Conservation (phyloP, 2,888 invertebrate species). For the Patella depressa region DNA sequence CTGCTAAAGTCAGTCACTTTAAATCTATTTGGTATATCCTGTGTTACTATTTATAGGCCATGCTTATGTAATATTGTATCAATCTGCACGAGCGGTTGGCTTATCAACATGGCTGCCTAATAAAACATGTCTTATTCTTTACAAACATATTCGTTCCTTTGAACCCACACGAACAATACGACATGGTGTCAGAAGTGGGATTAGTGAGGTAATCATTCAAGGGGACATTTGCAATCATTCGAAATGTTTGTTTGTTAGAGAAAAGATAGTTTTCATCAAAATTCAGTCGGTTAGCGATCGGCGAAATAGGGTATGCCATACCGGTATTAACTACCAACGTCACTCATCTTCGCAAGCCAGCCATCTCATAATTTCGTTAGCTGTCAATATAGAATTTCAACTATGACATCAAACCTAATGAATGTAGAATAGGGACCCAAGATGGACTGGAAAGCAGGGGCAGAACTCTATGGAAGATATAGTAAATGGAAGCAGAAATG, state of each 20-base stretch:
- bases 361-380: background rate
- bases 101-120: too few species aligned
- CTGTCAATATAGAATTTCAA: background rate
- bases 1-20: too few species aligned
- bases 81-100: too few species aligned
- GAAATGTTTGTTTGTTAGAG: background rate
- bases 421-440: conserved; percentile 2
- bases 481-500: background rate
- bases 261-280: background rate
- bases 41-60: too few species aligned
- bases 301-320: too few species aligned
- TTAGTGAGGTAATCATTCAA: background rate
- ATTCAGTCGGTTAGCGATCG: too few species aligned
- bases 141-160: too few species aligned
- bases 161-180: too few species aligned
- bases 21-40: too few species aligned
- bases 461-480: background rate
- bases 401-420: background rate
- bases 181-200: background rate
- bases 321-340: too few species aligned
- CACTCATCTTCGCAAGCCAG: background rate
- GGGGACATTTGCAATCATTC: background rate
- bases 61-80: background rate
- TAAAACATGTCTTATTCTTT: too few species aligned
- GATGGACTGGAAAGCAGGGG: background rate